phyloP scores from a whole-genome alignment of 2,113 vertebrate genomes.

The Perccottus glenii region DNA sequence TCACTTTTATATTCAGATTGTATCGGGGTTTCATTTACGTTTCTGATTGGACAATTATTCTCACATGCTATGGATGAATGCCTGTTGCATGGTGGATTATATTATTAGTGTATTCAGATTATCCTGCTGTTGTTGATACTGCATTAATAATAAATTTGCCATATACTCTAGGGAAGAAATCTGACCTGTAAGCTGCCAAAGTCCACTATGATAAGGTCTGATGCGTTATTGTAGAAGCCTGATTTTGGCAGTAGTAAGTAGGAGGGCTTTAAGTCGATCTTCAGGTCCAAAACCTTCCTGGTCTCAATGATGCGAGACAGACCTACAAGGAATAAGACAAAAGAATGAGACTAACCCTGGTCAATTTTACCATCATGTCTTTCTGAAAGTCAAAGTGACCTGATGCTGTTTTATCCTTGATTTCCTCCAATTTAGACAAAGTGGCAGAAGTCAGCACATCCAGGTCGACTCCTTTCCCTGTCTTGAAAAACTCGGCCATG shows the following conservation, averaged over 20 bases:
- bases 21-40: no score
- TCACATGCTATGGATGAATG: neutral
- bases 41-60: no score
- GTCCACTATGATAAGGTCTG: constrained; percentile 90
- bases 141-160: no score
- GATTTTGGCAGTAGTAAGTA: constrained; percentile 90
- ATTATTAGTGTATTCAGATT: no score
- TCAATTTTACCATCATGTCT: no score
- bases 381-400: constrained; percentile 68
- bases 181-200: constrained; percentile 91
- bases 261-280: constrained; percentile 90
- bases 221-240: constrained; percentile 84
- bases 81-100: no score
- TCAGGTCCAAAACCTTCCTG: constrained; percentile 90
- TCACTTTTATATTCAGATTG: no score
- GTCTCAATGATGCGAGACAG: constrained; percentile 95
- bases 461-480: constrained; percentile 87
- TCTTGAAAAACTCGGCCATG: constrained; percentile 90
- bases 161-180: neutral
- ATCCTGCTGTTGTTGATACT: no score
- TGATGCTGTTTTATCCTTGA: constrained; percentile 93
- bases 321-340: constrained; percentile 74
- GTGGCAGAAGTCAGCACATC: constrained; percentile 92
- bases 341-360: neutral
- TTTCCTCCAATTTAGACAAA: constrained; percentile 93